Conservation (phyloP, 2,113 vertebrate species). For the Plecturocebus donacophilus region DNA sequence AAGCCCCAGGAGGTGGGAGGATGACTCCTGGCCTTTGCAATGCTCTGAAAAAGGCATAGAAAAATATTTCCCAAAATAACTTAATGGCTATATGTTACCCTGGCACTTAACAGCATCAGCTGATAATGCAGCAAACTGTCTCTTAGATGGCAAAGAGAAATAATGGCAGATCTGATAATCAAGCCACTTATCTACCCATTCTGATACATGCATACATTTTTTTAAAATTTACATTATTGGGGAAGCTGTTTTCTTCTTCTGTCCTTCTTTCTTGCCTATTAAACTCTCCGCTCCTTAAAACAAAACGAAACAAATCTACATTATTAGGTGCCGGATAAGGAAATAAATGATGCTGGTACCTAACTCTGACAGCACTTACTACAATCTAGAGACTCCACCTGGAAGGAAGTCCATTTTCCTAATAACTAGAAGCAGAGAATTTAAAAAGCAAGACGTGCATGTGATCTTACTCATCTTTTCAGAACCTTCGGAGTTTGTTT, state of each 20-base stretch:
- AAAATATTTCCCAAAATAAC: constrained; percentile 67
- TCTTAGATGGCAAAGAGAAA: constrained; percentile 20
- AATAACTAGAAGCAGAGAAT: neutral
- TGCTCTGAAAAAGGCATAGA: constrained; percentile 12
- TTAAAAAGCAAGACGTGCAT: neutral
- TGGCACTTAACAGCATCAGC: constrained; percentile 6
- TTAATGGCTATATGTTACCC: constrained; percentile 23
- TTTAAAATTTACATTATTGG: neutral
- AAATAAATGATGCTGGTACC: neutral
- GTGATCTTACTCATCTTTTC: neutral
- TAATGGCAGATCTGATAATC: neutral
- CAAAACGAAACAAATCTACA: too few species aligned
- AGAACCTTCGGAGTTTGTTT: neutral
- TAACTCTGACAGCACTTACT: neutral
- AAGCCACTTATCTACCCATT: neutral
- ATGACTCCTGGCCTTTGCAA: neutral
- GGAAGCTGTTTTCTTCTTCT: too few species aligned
- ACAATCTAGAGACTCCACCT: neutral
- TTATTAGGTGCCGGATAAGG: neutral
- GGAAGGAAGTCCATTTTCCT: constrained; percentile 7
- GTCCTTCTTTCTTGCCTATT: too few species aligned
- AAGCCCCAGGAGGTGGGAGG: neutral
- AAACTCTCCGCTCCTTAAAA: too few species aligned
- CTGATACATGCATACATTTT: neutral
- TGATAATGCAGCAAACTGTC: constrained; percentile 19